phyloP scores from a whole-genome alignment of 2,888 invertebrate species.

The Elysia crispata region DNA sequence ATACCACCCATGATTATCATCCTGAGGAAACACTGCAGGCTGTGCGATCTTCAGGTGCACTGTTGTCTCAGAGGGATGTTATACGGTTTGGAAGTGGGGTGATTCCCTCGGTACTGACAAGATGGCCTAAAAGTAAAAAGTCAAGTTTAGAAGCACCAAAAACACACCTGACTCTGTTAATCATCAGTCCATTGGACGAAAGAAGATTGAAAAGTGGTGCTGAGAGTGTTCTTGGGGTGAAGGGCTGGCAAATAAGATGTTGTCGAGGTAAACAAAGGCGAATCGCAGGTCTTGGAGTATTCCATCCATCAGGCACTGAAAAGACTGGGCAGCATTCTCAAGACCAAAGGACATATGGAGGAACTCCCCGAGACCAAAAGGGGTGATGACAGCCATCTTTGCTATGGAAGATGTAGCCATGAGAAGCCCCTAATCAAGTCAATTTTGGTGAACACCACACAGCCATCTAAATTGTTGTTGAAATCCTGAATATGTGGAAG shows the following conservation, averaged over 20 bases:
- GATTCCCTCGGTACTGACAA: constrained; percentile 31
- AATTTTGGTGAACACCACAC: constrained; percentile 49
- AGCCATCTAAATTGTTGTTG: constrained; percentile 47
- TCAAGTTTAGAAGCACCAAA: constrained; percentile 28
- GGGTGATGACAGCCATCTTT: constrained; percentile 43
- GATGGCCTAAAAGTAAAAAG: constrained; percentile 41
- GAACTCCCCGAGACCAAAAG: constrained; percentile 42
- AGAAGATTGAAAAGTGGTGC: constrained; percentile 28
- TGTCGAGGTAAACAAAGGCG: constrained; percentile 32
- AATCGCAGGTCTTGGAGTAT: constrained; percentile 25
- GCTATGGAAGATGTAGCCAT: constrained; percentile 33
- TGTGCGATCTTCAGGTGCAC: constrained; percentile 23
- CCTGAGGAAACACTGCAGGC: constrained; percentile 38
- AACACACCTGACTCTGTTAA: constrained; percentile 42
- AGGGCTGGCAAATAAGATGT: constrained; percentile 30
- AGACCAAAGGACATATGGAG: constrained; percentile 26
- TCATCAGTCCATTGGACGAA: constrained; percentile 33
- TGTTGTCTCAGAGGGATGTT: constrained; percentile 3
- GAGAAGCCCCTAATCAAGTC: constrained; percentile 47
- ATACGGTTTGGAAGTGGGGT: constrained; percentile 27
- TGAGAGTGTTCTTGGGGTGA: constrained; percentile 31
- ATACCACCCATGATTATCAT: no score
- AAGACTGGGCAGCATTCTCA: constrained; percentile 37
- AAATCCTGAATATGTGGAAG: constrained; percentile 49
- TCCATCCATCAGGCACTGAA: constrained; percentile 42